phyloP scores from a whole-genome alignment of 2,113 vertebrate genomes.

The Jaculus jaculus region DNA sequence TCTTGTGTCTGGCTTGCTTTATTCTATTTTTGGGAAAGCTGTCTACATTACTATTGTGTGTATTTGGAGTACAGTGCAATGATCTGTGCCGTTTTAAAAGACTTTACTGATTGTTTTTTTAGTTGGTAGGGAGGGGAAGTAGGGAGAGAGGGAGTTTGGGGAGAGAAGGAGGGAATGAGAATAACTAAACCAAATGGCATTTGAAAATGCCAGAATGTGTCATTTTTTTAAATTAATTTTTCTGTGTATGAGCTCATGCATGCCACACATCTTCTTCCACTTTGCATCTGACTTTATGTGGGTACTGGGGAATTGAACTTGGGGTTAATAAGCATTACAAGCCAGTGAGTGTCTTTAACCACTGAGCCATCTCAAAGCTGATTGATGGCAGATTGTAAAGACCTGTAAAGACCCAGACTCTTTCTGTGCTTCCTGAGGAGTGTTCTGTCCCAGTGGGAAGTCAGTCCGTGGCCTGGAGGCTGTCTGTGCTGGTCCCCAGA shows the following conservation, averaged over 20 bases:
- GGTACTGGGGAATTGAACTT: too few relatives aligned
- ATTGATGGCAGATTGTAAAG: background rate
- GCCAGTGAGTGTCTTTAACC: too few relatives aligned
- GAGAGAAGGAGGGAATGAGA: too few relatives aligned
- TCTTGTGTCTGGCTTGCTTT: background rate
- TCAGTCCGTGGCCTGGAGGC: background rate
- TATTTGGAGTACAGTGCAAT: background rate
- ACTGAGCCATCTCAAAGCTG: background rate
- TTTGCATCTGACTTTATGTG: too few relatives aligned
- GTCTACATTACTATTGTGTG: background rate
- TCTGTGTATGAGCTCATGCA: too few relatives aligned
- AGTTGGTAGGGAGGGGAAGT: background rate
- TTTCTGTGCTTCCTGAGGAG: background rate
- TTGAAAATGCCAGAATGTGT: too few relatives aligned
- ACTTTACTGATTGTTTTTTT: background rate
- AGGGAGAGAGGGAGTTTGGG: too few relatives aligned
- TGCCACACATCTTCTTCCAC: too few relatives aligned
- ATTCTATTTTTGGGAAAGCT: background rate
- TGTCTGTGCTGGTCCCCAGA: background rate
- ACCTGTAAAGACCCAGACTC: background rate
- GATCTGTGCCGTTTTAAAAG: background rate
- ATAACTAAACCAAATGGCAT: too few relatives aligned
- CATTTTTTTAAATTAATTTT: too few relatives aligned
- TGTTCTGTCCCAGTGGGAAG: background rate
- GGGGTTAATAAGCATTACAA: too few relatives aligned